Base-by-base conservation (phyloP, 2,113 vertebrate genomes). In the Syrmaticus mikado region DNA sequence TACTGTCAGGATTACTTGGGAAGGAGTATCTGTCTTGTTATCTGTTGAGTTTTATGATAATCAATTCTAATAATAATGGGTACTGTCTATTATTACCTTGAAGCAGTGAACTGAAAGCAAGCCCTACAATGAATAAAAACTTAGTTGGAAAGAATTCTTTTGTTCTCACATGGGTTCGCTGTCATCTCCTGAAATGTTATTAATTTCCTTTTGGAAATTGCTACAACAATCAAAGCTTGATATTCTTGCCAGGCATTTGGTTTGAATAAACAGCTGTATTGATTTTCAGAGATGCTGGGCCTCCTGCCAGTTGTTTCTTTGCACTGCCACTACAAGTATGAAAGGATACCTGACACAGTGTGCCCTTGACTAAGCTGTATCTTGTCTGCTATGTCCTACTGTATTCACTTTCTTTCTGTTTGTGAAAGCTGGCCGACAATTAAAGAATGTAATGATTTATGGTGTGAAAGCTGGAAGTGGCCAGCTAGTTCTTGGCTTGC, bases 241-340 rank as follows among this genome's bases (percentile, higher is more conserved):
- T 89, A 78, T 77, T 38, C 43, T 82, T 77, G 67, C 88, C 93
- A 92, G 90, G 55, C 91, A 83, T 95, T 94, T 86, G 97, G 82
- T 92, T 97, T 93, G 92, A 96, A 96, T 96, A 95, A 96, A 80
- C 74, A 91, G 70, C 58, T 92, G 48, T 72, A 81, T 92, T 78
- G 94, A 92, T 95, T 93, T 90, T 81, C 85, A 78, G 78, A 70
- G 52, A 53, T 46, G 60, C 79, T 79, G 73, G 93, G 96, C 87
- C 40, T 34, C n/a, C 32, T 71, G 89, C 95, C 90, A 94, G 38
- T 6, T 86, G 83, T 82, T 50, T 30, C 46, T 78, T 61, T 55
- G 30, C 11, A 1, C 68, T 77, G 20, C 57, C 62, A 16, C 57
- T 81, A 13, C 11, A 25, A 61, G 68, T 81, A 82, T 0, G 2